Percentiles rank a stretch among this genome's conserved stretches.
Evolutionary conservation across 2,113 vertebrate species (phyloP).

Genomic region (Rhinichthys klamathensis): DNA sequence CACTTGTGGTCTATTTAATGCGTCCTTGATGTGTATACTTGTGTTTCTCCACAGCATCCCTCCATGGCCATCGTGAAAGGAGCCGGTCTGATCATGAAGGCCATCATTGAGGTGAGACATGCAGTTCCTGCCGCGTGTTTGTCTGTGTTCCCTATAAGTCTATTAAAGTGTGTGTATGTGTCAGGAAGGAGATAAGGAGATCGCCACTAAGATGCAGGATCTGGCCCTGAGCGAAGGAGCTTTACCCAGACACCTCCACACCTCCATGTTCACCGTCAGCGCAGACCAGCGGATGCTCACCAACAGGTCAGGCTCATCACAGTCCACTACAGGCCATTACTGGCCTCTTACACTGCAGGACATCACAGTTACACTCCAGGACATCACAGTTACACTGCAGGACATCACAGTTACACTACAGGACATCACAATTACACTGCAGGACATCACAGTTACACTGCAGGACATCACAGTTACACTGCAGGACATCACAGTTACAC

Average conservation of each 20-base stretch:
- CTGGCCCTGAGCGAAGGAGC: constrained; percentile 97
- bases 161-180: background rate
- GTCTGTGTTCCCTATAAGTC: background rate
- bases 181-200: constrained; percentile 98
- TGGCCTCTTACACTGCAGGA: too few species aligned
- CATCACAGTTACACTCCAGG: too few species aligned
- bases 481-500: too few species aligned
- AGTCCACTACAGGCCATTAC: too few species aligned
- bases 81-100: constrained; percentile 98
- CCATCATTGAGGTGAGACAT: constrained; percentile 93
- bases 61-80: constrained; percentile 99
- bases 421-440: too few species aligned
- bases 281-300: constrained; percentile 98
- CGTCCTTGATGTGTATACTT: background rate
- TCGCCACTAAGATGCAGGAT: constrained; percentile 98
- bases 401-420: too few species aligned
- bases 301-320: constrained; percentile 81
- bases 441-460: too few species aligned
- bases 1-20: too few species aligned
- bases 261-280: constrained; percentile 97
- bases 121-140: background rate
- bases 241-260: constrained; percentile 94
- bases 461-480: too few species aligned
- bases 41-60: constrained; percentile 81
- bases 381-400: too few species aligned